These are phyloP conservation scores for Tetrao urogallus DNA, from an alignment of 2,113 vertebrate species.

Conservation along the genomic window DNA sequence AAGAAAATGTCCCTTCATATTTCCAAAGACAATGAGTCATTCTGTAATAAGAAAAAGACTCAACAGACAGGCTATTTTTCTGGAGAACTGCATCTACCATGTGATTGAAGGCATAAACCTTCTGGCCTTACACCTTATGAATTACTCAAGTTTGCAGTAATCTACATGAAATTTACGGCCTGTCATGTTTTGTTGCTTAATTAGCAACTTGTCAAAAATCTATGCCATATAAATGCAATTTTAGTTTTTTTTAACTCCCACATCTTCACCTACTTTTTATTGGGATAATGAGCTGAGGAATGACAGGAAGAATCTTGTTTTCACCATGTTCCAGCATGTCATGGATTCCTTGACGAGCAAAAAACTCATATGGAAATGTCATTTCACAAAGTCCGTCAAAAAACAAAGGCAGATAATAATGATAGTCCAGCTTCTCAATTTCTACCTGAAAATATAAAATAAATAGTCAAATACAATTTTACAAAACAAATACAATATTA, in stretches of 20 bases:
- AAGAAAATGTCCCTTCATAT: not conserved
- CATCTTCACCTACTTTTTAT: slow-evolving; percentile 88
- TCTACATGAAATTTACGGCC: not conserved
- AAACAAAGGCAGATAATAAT: slow-evolving; percentile 91
- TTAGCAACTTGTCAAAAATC: slow-evolving; percentile 35
- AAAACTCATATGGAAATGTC: slow-evolving; percentile 90
- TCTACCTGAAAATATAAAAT: slow-evolving; percentile 83
- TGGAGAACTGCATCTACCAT: not conserved
- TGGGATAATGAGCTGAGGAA: slow-evolving; percentile 94
- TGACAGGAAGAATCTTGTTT: slow-evolving; percentile 89
- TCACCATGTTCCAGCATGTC: slow-evolving; percentile 94
- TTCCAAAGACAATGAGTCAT: not conserved
- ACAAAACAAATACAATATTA: not conserved
- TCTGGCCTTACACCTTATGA: not conserved
- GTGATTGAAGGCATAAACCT: not conserved
- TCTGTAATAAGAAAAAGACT: not conserved
- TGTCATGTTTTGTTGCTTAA: slow-evolving; percentile 20
- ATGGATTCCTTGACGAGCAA: slow-evolving; percentile 91
- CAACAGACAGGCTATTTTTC: not conserved
- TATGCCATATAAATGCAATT: not conserved
- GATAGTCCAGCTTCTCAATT: slow-evolving; percentile 92
- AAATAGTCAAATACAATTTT: not conserved
- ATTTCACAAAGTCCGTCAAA: slow-evolving; percentile 94
- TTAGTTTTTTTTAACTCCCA: not conserved
- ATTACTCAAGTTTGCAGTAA: not conserved